Evolutionary conservation across 2,113 vertebrate species (phyloP).

Genomic region (Alethe castanea): DNA sequence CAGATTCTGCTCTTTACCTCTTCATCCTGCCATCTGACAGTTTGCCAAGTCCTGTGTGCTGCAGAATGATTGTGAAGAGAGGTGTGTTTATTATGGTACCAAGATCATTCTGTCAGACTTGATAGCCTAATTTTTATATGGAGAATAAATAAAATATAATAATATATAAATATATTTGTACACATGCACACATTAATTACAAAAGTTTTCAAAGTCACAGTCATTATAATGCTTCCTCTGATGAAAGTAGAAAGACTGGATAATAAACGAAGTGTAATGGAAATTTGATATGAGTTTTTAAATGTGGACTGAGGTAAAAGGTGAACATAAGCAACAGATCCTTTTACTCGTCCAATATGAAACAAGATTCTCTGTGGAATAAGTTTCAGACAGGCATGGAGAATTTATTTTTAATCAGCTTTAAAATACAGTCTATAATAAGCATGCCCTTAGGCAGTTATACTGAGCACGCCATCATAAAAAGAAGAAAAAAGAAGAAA

Average conservation of each 20-base stretch:
- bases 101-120: conserved; percentile 5
- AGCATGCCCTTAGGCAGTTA: conserved; percentile 26
- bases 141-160: conserved; percentile 1
- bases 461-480: conserved; percentile 33
- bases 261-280: conserved; percentile 47
- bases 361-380: conserved; percentile 56
- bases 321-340: conserved; percentile 64
- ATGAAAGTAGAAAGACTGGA: conserved; percentile 32
- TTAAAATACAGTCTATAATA: conserved; percentile 66
- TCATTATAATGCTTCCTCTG: conserved; percentile 18
- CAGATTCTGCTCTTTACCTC: conserved; percentile 62
- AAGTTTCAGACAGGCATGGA: conserved; percentile 62
- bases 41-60: background rate
- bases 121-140: background rate
- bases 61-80: background rate
- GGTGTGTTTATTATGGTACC: background rate
- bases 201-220: conserved; percentile 27
- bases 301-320: conserved; percentile 53
- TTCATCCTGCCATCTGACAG: conserved; percentile 40
- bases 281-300: conserved; percentile 49
- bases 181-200: background rate
- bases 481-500: background rate
- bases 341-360: conserved; percentile 50
- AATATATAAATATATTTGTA: background rate
- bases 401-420: conserved; percentile 72